Conservation (phyloP, 1,140 invertebrate genomes). For the Doryteuthis pealeii region DNA sequence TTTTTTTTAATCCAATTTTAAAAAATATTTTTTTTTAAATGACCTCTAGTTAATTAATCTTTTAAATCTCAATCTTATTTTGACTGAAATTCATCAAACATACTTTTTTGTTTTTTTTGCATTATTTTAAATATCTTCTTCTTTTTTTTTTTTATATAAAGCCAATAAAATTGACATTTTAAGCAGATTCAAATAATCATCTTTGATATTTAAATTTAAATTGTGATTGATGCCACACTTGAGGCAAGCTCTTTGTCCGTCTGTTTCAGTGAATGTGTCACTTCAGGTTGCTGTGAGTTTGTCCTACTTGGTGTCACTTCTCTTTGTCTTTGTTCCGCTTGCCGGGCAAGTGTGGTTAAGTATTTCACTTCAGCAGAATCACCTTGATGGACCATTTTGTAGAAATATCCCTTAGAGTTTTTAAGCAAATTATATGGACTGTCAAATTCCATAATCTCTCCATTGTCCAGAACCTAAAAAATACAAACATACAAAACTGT, state of each 20-base stretch:
- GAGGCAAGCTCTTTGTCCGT: too few relatives aligned
- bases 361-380: conserved; percentile 43
- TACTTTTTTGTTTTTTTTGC: too few relatives aligned
- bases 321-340: conserved; percentile 19
- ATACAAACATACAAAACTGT: too few relatives aligned
- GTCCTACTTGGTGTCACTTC: background rate
- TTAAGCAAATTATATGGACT: conserved; percentile 69
- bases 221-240: background rate
- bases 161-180: background rate
- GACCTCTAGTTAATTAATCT: too few relatives aligned
- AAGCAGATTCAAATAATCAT: background rate
- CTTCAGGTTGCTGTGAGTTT: background rate
- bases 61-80: too few relatives aligned
- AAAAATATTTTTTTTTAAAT: too few relatives aligned
- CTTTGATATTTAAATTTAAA: background rate
- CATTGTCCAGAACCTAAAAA: conserved; percentile 50
- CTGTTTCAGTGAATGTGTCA: background rate
- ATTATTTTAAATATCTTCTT: background rate
- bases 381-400: conserved; percentile 59
- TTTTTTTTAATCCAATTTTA: too few relatives aligned
- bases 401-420: conserved; percentile 59
- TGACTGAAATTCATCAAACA: too few relatives aligned
- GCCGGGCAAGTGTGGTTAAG: conserved; percentile 42
- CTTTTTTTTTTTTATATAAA: background rate
- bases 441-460: conserved; percentile 67